A percentile compares a stretch with the other conserved stretches of the same genome.
Conservation (phyloP, 2,113 vertebrate genomes). For the Bucco capensis region DNA sequence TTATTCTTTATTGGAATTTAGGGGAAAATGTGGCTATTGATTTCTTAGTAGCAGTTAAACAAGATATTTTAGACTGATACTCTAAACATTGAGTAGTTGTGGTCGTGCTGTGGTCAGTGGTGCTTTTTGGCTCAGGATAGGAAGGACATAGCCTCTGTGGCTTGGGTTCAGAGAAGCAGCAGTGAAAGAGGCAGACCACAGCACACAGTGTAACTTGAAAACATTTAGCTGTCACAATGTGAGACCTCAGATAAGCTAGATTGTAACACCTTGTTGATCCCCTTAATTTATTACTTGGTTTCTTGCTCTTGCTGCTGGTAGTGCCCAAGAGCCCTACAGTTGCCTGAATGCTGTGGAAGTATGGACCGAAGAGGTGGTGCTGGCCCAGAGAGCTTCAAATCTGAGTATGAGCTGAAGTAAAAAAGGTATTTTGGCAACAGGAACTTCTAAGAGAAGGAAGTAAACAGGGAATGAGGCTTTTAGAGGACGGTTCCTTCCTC, state of each 20-base stretch:
- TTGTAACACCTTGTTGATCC: neutral
- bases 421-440: neutral
- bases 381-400: neutral
- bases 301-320: neutral
- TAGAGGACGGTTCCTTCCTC: neutral
- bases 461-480: neutral
- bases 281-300: neutral
- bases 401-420: neutral
- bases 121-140: neutral
- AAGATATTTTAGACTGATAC: neutral
- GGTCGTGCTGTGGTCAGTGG: slow-evolving; percentile 3
- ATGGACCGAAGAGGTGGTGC: neutral
- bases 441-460: neutral
- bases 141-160: neutral
- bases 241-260: neutral
- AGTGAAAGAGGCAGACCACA: neutral
- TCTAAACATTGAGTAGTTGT: neutral
- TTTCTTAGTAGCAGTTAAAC: neutral
- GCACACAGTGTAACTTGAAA: neutral
- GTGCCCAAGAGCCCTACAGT: neutral
- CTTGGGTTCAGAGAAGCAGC: neutral
- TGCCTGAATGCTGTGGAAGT: neutral
- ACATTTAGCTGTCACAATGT: neutral
- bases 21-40: neutral
- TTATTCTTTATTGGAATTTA: neutral